A percentile compares a stretch with the other conserved stretches of the same genome.
Conservation (phyloP, 2,113 vertebrate species). For the Seriola dumerili region DNA sequence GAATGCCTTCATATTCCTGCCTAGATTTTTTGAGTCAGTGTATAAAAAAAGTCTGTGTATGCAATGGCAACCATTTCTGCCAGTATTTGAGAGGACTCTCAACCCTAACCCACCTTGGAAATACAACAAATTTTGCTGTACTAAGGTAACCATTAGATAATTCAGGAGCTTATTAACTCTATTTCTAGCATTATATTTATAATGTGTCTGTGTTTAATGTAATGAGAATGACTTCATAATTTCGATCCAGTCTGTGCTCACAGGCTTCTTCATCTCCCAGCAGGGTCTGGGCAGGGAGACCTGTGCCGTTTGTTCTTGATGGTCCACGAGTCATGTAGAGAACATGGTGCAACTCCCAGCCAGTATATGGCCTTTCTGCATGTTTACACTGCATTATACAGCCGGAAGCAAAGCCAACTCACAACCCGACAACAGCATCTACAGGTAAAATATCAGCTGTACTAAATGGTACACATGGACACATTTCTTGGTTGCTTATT, state of each 20-base stretch:
- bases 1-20: neutral
- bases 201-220: neutral
- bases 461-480: neutral
- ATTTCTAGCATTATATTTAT: constrained; percentile 10
- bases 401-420: constrained; percentile 90
- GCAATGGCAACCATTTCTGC: neutral
- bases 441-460: constrained; percentile 85
- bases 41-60: neutral
- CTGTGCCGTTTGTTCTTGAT: constrained; percentile 91
- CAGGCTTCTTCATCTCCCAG: neutral
- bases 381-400: constrained; percentile 89
- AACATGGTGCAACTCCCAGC: constrained; percentile 92
- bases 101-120: neutral
- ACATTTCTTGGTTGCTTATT: no score
- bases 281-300: constrained; percentile 83
- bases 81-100: no score
- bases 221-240: neutral
- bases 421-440: constrained; percentile 93
- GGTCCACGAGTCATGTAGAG: constrained; percentile 93
- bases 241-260: constrained; percentile 5
- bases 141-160: neutral
- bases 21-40: neutral
- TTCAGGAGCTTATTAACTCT: neutral
- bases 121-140: neutral
- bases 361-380: constrained; percentile 94